phyloP scores from a whole-genome alignment of 1,140 invertebrate genomes.

The Prorops nasuta region DNA sequence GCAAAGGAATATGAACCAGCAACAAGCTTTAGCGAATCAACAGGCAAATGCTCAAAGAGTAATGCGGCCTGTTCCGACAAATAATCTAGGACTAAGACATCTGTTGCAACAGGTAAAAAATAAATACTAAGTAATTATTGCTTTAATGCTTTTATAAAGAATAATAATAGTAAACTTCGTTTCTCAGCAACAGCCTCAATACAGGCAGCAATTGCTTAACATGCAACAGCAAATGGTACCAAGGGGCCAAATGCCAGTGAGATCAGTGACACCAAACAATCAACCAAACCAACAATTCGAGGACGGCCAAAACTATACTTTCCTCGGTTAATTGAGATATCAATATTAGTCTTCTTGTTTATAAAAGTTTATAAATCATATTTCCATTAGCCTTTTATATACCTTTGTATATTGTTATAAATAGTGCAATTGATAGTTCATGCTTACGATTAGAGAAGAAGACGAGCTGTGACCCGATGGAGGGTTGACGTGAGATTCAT shows the following conservation, averaged over 20 bases:
- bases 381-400: too few relatives aligned
- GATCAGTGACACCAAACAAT: constrained; percentile 48
- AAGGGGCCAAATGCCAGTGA: constrained; percentile 44
- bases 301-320: constrained; percentile 55
- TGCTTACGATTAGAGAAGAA: too few relatives aligned
- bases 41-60: constrained; percentile 59
- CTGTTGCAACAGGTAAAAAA: constrained; percentile 67
- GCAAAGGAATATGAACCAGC: constrained; percentile 47
- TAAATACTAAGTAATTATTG: background rate
- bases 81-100: constrained; percentile 69
- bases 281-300: constrained; percentile 56
- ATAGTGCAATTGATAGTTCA: too few relatives aligned
- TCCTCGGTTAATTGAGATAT: constrained; percentile 46
- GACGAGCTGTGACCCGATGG: too few relatives aligned
- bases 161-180: constrained; percentile 14
- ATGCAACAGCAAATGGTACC: constrained; percentile 55
- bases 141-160: background rate
- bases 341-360: too few relatives aligned
- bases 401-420: too few relatives aligned
- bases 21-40: constrained; percentile 46
- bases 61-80: constrained; percentile 64
- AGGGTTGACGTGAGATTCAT: too few relatives aligned
- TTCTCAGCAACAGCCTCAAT: constrained; percentile 52
- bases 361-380: too few relatives aligned
- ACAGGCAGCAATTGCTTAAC: constrained; percentile 52